phyloP scores from a whole-genome alignment of 2,113 vertebrate species.

The Seriola aureovittata region DNA sequence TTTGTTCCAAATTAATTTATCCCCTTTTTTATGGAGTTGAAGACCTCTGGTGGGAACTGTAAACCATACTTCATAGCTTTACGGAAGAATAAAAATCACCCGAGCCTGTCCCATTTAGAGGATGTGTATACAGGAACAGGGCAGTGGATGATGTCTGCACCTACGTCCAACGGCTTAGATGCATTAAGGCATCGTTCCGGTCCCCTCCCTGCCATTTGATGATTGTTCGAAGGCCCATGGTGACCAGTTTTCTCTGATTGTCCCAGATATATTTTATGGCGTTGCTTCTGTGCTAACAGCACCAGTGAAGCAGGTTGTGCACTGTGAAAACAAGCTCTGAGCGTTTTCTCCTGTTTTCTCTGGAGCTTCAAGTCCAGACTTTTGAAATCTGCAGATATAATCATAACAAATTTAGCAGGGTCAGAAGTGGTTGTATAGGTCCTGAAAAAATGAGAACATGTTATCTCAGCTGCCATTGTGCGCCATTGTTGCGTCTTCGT shows the following conservation, averaged over 20 bases:
- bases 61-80: neutral
- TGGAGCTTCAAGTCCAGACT: neutral
- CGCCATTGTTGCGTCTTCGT: neutral
- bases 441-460: neutral
- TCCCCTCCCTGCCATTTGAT: neutral
- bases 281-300: neutral
- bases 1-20: neutral
- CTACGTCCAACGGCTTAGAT: neutral
- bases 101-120: neutral
- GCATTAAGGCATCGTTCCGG: neutral
- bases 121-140: neutral
- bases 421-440: neutral
- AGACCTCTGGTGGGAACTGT: neutral
- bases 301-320: neutral
- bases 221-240: conserved; percentile 6
- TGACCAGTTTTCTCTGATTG: neutral
- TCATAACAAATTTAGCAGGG: neutral
- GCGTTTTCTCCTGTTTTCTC: neutral
- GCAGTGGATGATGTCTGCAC: neutral
- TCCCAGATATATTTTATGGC: neutral
- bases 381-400: neutral
- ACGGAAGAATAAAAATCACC: too few species aligned
- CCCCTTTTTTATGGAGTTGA: neutral
- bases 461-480: neutral
- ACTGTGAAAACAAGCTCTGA: neutral